These are phyloP conservation scores for Turritopsis rubra DNA, from an alignment of 30 jellyfish, hydroid and myxozoan genomes.

Conservation along the genomic window DNA sequence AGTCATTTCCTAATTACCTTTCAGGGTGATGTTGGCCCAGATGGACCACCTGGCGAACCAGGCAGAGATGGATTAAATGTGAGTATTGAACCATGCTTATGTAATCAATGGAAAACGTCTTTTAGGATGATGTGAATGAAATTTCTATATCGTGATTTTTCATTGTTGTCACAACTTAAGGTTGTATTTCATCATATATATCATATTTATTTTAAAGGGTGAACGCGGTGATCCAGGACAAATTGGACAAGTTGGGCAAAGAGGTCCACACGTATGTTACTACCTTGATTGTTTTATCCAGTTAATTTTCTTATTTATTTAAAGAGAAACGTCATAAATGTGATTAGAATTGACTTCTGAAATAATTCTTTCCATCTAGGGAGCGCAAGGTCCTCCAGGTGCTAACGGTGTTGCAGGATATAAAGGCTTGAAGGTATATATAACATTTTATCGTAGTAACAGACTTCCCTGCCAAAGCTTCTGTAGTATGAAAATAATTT, in stretches of 20 bases:
- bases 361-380: constrained; percentile 1
- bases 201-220: constrained; percentile 32
- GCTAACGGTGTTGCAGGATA: constrained; percentile 32
- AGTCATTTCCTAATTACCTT: not conserved
- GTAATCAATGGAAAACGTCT: too few species aligned
- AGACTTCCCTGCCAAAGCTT: not conserved
- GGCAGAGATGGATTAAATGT: constrained; percentile 44
- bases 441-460: not conserved
- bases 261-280: constrained; percentile 38
- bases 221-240: constrained; percentile 50
- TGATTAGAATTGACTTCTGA: not conserved
- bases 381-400: constrained; percentile 42
- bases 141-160: too few species aligned
- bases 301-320: too few species aligned
- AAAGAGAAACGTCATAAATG: not conserved
- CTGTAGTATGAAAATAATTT: not conserved
- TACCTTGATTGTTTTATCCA: not conserved
- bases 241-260: constrained; percentile 31
- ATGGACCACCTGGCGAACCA: constrained; percentile 28
- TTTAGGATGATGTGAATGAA: too few species aligned
- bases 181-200: too few species aligned
- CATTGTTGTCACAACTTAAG: too few species aligned
- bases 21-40: constrained; percentile 29
- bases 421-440: constrained; percentile 33
- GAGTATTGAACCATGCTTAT: not conserved